Percentiles rank a stretch among this genome's conserved stretches.
These are phyloP conservation scores for Cephus nigrinus DNA, from an alignment of 2,888 invertebrate genomes.

Conservation along the genomic window DNA sequence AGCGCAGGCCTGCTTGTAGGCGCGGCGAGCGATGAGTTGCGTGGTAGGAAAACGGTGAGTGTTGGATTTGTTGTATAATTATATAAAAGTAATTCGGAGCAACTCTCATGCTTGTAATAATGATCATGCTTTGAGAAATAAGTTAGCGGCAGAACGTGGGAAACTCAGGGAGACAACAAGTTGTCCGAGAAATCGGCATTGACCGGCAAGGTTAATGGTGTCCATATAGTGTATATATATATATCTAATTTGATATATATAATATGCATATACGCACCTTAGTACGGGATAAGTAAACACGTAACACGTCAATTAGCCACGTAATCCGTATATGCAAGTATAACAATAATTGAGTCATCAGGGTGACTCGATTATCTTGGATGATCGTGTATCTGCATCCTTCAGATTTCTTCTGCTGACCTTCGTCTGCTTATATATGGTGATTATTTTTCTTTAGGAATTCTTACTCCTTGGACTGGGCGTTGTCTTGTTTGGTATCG, in stretches of 20 bases:
- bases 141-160: constrained; percentile 47
- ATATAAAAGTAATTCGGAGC: neutral
- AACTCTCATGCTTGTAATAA: neutral
- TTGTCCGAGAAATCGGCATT: constrained; percentile 48
- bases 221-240: neutral
- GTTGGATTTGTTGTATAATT: neutral
- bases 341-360: constrained; percentile 28
- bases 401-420: neutral
- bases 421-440: constrained; percentile 2
- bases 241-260: neutral
- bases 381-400: neutral
- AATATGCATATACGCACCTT: neutral
- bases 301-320: constrained; percentile 25
- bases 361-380: neutral
- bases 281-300: neutral
- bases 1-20: constrained; percentile 76
- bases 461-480: constrained; percentile 78
- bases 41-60: constrained; percentile 69
- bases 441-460: constrained; percentile 67
- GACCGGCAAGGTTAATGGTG: constrained; percentile 48
- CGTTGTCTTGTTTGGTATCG: constrained; percentile 75
- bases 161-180: constrained; percentile 42
- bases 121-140: neutral
- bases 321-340: constrained; percentile 24
- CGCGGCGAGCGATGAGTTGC: constrained; percentile 74